phyloP scores from a whole-genome alignment of 2,113 vertebrate genomes.

The Elgaria multicarinata region DNA sequence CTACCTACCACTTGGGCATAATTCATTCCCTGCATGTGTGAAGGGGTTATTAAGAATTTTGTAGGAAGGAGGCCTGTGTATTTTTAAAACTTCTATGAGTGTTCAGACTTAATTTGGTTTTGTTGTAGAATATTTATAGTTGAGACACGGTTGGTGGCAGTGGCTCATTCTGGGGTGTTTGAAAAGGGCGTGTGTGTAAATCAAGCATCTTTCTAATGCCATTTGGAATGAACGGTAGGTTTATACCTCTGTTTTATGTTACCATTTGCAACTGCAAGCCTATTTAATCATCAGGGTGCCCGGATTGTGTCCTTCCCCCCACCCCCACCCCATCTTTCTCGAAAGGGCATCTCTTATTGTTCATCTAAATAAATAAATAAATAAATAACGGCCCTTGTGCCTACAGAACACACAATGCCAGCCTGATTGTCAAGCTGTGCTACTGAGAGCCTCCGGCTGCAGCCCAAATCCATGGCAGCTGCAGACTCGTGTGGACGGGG shows the following conservation, averaged over 20 bases:
- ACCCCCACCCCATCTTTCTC: too few relatives aligned
- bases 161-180: conserved; percentile 16
- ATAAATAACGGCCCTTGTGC: neutral
- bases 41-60: conserved; percentile 20
- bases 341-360: neutral
- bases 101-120: conserved; percentile 56
- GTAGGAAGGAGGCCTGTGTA: neutral
- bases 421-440: neutral
- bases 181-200: neutral
- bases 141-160: neutral
- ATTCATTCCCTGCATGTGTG: conserved; percentile 42
- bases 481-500: neutral
- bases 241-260: neutral
- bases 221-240: neutral
- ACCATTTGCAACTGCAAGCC: neutral
- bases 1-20: conserved; percentile 56
- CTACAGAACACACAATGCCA: neutral
- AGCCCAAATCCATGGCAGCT: neutral
- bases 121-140: conserved; percentile 53
- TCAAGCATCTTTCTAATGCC: conserved; percentile 18
- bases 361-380: neutral
- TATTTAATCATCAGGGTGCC: neutral
- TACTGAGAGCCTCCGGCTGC: neutral
- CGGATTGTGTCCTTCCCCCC: too few relatives aligned
- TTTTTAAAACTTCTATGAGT: conserved; percentile 49